Conservation (phyloP, 2,888 invertebrate species). For the Leptinotarsa juncta region DNA sequence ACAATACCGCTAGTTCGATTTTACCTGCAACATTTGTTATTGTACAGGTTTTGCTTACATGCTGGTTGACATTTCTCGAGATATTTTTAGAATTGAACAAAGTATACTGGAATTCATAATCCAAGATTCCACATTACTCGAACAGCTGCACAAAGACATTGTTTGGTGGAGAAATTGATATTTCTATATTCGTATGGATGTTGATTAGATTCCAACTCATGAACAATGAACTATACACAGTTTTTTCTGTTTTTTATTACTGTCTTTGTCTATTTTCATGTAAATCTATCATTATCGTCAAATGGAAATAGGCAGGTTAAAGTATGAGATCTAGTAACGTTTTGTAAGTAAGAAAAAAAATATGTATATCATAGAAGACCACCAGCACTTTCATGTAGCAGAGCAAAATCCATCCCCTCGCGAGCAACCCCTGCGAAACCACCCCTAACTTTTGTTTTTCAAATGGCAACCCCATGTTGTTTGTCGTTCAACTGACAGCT, state of each 20-base stretch:
- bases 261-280: not conserved
- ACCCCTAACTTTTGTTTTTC: too few relatives aligned
- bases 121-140: not conserved
- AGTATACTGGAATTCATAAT: not conserved
- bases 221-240: not conserved
- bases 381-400: too few relatives aligned
- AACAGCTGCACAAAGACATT: not conserved
- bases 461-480: too few relatives aligned
- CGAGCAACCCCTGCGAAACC: too few relatives aligned
- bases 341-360: too few relatives aligned
- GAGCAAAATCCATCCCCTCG: too few relatives aligned
- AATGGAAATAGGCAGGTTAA: too few relatives aligned
- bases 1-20: not conserved
- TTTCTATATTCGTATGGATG: not conserved
- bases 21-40: conserved; percentile 6
- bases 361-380: too few relatives aligned
- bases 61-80: not conserved
- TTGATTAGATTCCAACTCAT: not conserved
- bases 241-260: not conserved
- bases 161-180: not conserved
- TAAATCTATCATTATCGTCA: too few relatives aligned
- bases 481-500: too few relatives aligned
- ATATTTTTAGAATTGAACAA: not conserved
- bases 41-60: not conserved
- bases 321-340: too few relatives aligned